Base-by-base conservation (phyloP, 2,888 invertebrate species). In the Synergus umbraculus region DNA sequence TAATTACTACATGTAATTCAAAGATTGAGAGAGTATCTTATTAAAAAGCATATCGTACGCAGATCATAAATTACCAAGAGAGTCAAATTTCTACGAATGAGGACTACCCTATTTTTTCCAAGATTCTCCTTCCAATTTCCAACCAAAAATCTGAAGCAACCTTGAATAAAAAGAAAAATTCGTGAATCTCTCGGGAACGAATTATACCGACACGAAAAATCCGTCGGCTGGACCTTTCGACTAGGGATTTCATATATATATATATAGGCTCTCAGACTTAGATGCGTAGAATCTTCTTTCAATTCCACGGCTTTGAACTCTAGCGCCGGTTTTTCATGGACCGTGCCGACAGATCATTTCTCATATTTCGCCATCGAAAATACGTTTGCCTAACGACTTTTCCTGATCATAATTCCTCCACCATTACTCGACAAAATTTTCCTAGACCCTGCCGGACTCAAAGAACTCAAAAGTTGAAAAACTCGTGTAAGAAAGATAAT, bases 321-420 rank as follows among this genome's bases (percentile, higher is more conserved):
- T 81, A 80, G 82, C 83, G 82, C 69, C 80, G 83, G 80, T 87
- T 88, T 86, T 88, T 86, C 85, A 84, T 81, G 84, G 80, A 82
- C 79, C 82, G 84, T 79, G 86, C 85, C 88, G 91, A 91, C 91
- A 90, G 90, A 91, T 91, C 92, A 93, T 93, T 93, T 93, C 92
- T 93, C 93, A 93, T 92, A 92, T 92, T 92, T 91, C 91, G 86
- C 88, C 88, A 83, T 80, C 79, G 82, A 65, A 79, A 73, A 81
- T 77, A 78, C 76, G 63, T 76, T 78, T 66, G 81, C 81, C 81
- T 85, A 85, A 86, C 85, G 84, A 84, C 80, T 79, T 78, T 60
- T 83, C 78, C 82, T 85, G 82, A 87, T 87, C 85, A 87, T 88
- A 88, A 88, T 87, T 88, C 86, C 85, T 81, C 78, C 76, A 80